Conservation (phyloP, 2,797 vertebrate species). For the Sebastes vulpes region DNA sequence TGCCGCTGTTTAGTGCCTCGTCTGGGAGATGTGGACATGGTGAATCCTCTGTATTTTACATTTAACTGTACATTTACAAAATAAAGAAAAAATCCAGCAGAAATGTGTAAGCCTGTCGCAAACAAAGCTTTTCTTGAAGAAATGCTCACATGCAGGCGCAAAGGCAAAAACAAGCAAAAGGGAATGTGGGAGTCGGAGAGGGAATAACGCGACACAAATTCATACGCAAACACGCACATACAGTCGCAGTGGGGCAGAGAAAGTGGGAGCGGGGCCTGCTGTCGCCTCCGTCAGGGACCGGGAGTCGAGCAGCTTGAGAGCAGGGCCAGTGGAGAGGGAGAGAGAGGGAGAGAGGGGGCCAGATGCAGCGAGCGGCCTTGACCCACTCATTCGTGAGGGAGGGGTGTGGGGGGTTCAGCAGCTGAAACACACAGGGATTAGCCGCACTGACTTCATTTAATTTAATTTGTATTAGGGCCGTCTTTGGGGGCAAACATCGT, state of each 20-base stretch:
- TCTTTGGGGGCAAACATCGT: slow-evolving; percentile 81
- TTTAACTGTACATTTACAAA: not conserved
- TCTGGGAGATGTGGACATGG: slow-evolving; percentile 14
- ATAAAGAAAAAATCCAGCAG: not conserved
- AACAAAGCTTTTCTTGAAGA: slow-evolving; percentile 37
- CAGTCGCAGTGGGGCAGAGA: slow-evolving; percentile 52
- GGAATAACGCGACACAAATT: slow-evolving; percentile 32
- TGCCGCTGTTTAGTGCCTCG: slow-evolving; percentile 1
- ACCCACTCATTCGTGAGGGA: slow-evolving; percentile 66
- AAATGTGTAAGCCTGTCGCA: slow-evolving; percentile 19
- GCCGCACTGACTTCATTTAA: slow-evolving; percentile 83
- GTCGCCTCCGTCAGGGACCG: slow-evolving; percentile 64
- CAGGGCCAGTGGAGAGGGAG: slow-evolving; percentile 53
- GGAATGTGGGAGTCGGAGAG: slow-evolving; percentile 42
- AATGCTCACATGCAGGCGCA: slow-evolving; percentile 20
- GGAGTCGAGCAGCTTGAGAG: slow-evolving; percentile 78
- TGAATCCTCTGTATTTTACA: slow-evolving; percentile 12
- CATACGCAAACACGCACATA: slow-evolving; percentile 8
- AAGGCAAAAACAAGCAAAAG: slow-evolving; percentile 41
- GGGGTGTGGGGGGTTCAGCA: slow-evolving; percentile 56
- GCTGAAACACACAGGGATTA: slow-evolving; percentile 87
- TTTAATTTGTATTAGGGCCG: slow-evolving; percentile 86
- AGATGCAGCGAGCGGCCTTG: slow-evolving; percentile 83
- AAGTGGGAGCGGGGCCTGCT: slow-evolving; percentile 57
- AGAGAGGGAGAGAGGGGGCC: slow-evolving; percentile 72